phyloP scores from a whole-genome alignment of 2,797 vertebrate genomes.

The Tadarida brasiliensis region DNA sequence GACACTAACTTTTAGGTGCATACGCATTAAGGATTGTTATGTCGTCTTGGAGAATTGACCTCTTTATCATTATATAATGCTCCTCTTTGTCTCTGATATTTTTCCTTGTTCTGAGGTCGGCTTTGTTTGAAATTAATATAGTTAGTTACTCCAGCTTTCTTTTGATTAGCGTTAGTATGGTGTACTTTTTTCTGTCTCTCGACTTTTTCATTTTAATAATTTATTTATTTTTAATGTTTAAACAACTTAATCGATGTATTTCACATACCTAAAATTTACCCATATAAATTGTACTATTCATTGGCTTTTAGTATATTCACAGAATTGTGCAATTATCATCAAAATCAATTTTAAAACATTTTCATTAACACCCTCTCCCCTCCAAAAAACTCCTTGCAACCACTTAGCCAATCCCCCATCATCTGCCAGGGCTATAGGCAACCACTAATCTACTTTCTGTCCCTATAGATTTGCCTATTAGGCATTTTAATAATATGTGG shows the following conservation, averaged over 20 bases:
- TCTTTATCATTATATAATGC: conserved; percentile 7
- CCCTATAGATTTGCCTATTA: conserved; percentile 6
- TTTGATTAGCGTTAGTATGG: background rate
- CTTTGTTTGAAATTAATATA: conserved; percentile 41
- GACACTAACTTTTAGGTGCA: background rate
- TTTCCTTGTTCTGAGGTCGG: conserved; percentile 42
- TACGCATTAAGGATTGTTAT: background rate
- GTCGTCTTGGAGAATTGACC: background rate
- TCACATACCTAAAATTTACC: background rate
- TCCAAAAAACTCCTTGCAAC: background rate
- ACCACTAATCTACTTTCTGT: background rate
- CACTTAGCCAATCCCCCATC: background rate
- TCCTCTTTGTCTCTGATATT: background rate
- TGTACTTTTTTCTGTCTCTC: background rate
- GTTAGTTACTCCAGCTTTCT: background rate
- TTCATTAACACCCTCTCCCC: background rate
- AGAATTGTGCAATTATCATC: background rate
- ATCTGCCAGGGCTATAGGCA: background rate
- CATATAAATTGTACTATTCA: conserved; percentile 15
- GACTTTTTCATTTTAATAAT: conserved; percentile 28
- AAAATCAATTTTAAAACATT: conserved; percentile 33
- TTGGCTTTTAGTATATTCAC: conserved; percentile 37
- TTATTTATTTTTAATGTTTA: conserved; percentile 28
- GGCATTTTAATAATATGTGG: background rate
- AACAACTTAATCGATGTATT: conserved; percentile 9